phyloP scores from a whole-genome alignment of 2,113 vertebrate species.

The Muntiacus muntjak region DNA sequence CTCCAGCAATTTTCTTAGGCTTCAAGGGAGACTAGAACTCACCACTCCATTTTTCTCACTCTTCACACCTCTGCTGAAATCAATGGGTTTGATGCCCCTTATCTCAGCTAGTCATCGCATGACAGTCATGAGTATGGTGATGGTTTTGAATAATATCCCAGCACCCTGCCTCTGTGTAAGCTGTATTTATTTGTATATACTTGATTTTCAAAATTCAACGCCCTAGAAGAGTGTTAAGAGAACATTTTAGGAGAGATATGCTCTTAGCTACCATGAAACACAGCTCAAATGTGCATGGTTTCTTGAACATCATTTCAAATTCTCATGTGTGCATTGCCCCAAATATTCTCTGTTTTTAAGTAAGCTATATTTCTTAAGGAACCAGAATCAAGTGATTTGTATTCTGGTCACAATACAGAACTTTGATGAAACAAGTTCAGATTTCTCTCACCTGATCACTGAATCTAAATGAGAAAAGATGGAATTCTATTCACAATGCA shows the following conservation, averaged over 20 bases:
- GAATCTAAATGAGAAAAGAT: conserved; percentile 32
- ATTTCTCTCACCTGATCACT: conserved; percentile 47
- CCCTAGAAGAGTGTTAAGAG: background rate
- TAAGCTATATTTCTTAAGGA: conserved; percentile 21
- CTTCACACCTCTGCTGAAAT: background rate
- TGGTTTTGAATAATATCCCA: background rate
- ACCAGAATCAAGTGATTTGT: background rate
- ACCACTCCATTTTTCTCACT: background rate
- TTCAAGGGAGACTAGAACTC: background rate
- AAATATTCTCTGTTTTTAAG: conserved; percentile 16
- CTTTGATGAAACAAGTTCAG: background rate
- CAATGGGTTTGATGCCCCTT: background rate
- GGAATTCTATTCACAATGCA: conserved; percentile 49
- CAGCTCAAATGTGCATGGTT: background rate
- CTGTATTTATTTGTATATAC: background rate
- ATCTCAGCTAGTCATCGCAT: background rate
- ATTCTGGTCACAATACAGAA: conserved; percentile 25
- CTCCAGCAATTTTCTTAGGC: background rate
- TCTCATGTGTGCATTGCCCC: background rate
- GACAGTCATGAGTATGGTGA: background rate
- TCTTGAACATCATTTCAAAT: background rate
- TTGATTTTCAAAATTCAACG: background rate
- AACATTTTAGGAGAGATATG: background rate
- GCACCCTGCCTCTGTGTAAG: background rate
- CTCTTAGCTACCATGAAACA: background rate